Evolutionary conservation across 1,140 invertebrate genomes (phyloP), one percentile per base, ranked within the genome.

Genomic region (Ceratosolen fusciceps): DNA sequence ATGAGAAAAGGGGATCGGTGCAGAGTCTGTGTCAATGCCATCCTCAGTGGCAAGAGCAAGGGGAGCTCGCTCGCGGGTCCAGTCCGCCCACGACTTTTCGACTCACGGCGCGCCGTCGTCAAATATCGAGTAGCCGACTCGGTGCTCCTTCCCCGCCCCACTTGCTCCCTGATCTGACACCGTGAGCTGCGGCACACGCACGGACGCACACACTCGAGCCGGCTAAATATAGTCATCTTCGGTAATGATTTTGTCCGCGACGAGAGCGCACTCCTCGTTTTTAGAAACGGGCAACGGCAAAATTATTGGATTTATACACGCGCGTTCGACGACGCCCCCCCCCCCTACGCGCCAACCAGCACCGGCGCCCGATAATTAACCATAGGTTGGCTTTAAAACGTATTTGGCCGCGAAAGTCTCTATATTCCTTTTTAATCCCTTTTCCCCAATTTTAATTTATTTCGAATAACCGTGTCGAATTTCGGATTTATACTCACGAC

Each of bases 121-220:
- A 89, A 89, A 90, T 89, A 89, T 89, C 84, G 86, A 86, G 83
- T 87, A 88, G 81, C 84, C 81, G 47, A 7, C 2, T 3, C 39
- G 8, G 29, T n/a, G 47, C 34, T 9, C 16, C 26, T 12, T 39
- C 71, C 19, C 39, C 26, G 26, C n/a, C 26, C 29, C 56, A 2
- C 56, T 52, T 5, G 49, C 19, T 3, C 49, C 43, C 43, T 7
- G 8, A 16, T 16, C 43, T 16, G 8, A 16, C 7, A 7, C 43
- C 7, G 16, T 47, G 16, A 47, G 16, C 4, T 77, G 39, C 24
- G 9, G 1, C 7, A 19, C 24, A 29, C 76, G 82, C 81, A 83
- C 84, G n/a, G n/a, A n/a, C n/a, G n/a, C n/a, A n/a, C n/a, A n/a
- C n/a, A n/a, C n/a, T n/a, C n/a, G 80, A 81, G 78, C 80, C 81